Conservation (phyloP, 2,888 invertebrate genomes). For the Gymnocheta viridis region DNA sequence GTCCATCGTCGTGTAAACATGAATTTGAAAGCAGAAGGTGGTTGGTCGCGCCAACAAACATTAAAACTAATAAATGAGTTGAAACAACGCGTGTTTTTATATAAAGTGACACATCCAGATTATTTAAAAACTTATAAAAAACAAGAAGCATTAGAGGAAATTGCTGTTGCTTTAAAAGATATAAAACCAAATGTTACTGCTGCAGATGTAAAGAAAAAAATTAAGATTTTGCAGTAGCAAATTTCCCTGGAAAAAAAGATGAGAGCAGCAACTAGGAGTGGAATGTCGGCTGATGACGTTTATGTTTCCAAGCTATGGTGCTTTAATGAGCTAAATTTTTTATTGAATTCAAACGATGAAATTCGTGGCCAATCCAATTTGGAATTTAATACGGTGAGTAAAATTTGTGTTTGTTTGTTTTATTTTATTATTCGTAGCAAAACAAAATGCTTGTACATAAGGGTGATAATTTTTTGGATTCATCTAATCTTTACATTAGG, state of each 20-base stretch:
- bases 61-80: conserved; percentile 16
- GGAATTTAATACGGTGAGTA: conserved; percentile 29
- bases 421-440: conserved; percentile 3
- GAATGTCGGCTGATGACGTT: conserved; percentile 16
- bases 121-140: neutral
- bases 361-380: conserved; percentile 32
- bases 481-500: no score
- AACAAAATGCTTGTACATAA: no score
- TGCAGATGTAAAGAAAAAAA: conserved; percentile 10
- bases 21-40: no score
- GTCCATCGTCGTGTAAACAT: no score
- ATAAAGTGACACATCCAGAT: conserved; percentile 4
- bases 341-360: conserved; percentile 26
- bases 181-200: no score
- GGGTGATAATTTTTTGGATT: no score
- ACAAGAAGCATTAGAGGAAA: conserved; percentile 22
- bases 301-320: conserved; percentile 27
- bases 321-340: conserved; percentile 28
- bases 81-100: neutral
- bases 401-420: no score
- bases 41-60: conserved; percentile 17
- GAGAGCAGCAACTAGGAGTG: conserved; percentile 24
- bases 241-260: conserved; percentile 16
- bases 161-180: neutral
- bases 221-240: conserved; percentile 28